Percentiles rank a stretch among this genome's conserved stretches.
These are phyloP conservation scores for Hyperoplus immaculatus DNA, from an alignment of 2,797 vertebrate species.

Conservation along the genomic window DNA sequence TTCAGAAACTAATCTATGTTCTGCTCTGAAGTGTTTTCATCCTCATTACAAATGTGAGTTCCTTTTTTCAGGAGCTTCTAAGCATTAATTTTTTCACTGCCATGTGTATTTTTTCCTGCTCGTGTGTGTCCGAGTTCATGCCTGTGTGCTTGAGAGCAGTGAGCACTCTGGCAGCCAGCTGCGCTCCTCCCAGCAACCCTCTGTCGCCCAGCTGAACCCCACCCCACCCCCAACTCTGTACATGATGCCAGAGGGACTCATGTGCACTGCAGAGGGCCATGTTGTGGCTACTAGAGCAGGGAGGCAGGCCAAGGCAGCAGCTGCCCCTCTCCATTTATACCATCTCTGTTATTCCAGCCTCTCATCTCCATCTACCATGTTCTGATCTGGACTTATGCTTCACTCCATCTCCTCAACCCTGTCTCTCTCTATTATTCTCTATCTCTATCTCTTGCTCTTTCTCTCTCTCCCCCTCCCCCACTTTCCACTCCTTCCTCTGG, in stretches of 20 bases:
- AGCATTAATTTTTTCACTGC: neutral
- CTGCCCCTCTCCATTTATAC: constrained; percentile 64
- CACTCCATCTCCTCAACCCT: constrained; percentile 4
- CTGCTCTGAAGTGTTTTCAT: neutral
- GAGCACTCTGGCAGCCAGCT: constrained; percentile 82
- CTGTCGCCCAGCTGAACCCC: constrained; percentile 79
- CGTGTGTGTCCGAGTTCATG: constrained; percentile 28
- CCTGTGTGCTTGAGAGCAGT: constrained; percentile 36
- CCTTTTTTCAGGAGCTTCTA: neutral
- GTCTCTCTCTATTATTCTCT: neutral
- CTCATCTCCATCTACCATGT: constrained; percentile 50
- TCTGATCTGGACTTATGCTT: constrained; percentile 49
- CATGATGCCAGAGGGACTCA: constrained; percentile 81
- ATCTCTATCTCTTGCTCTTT: too few relatives aligned
- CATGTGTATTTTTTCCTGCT: neutral
- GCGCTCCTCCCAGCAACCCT: constrained; percentile 79
- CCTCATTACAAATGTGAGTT: neutral
- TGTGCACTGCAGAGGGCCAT: constrained; percentile 77
- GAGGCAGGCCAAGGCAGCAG: constrained; percentile 74
- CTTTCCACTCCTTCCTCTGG: constrained; percentile 32
- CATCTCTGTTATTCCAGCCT: constrained; percentile 61
- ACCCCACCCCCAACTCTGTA: constrained; percentile 31
- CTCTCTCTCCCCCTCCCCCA: constrained; percentile 8
- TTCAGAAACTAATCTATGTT: neutral
- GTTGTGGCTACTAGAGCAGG: constrained; percentile 71